Conservation (phyloP, 2,113 vertebrate genomes). For the Takifugu flavidus region DNA sequence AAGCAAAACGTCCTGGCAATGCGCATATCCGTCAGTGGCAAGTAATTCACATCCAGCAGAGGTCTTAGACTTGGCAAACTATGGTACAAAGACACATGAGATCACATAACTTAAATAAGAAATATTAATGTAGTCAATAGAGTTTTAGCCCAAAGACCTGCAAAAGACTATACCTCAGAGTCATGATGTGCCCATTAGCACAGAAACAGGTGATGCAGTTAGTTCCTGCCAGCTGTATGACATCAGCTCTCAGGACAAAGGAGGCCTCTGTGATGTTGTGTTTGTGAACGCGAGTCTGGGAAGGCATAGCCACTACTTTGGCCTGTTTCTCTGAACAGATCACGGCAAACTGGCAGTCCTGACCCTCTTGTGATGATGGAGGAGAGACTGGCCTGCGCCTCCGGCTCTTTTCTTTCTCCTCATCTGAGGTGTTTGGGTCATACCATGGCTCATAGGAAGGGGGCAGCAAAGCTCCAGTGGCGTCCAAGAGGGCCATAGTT, state of each 20-base stretch:
- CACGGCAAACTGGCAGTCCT: constrained; percentile 89
- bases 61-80: constrained; percentile 96
- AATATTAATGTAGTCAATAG: background rate
- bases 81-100: background rate
- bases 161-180: constrained; percentile 83
- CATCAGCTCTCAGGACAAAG: constrained; percentile 91
- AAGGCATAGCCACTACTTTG: constrained; percentile 91
- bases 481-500: constrained; percentile 90
- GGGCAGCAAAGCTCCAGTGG: constrained; percentile 82
- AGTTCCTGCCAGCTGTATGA: constrained; percentile 84
- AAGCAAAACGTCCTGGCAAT: constrained; percentile 99
- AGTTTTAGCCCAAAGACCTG: background rate
- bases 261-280: constrained; percentile 97
- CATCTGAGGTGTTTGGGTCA: constrained; percentile 86
- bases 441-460: constrained; percentile 88
- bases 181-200: constrained; percentile 98
- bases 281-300: constrained; percentile 88
- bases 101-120: background rate
- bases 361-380: constrained; percentile 88
- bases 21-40: constrained; percentile 97
- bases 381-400: constrained; percentile 87
- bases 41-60: constrained; percentile 93
- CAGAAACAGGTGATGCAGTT: constrained; percentile 96
- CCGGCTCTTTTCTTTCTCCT: constrained; percentile 89
- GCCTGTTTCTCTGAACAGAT: constrained; percentile 98